A percentile compares a stretch with the other conserved stretches of the same genome.
phyloP scores from a whole-genome alignment of 1,140 invertebrate species.

The Aphidius ervi region DNA sequence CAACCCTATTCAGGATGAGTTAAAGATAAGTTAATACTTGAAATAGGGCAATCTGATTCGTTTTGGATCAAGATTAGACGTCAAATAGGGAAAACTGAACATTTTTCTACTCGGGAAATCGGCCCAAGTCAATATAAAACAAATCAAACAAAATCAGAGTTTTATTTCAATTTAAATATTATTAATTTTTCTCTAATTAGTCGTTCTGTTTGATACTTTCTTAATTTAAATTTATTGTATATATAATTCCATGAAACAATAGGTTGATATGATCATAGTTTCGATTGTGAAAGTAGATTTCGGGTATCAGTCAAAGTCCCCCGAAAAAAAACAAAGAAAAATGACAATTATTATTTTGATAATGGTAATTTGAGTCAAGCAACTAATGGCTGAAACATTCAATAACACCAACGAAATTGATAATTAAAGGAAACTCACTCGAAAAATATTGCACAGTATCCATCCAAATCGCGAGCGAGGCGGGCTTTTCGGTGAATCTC shows the following conservation, averaged over 20 bases:
- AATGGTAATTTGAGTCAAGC: neutral
- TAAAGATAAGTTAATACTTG: too few relatives aligned
- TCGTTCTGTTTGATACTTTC: too few relatives aligned
- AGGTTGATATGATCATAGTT: slow-evolving; percentile 18
- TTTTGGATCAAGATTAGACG: too few relatives aligned
- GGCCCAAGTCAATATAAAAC: too few relatives aligned
- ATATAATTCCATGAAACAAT: slow-evolving; percentile 19
- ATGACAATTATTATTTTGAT: neutral
- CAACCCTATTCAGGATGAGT: too few relatives aligned
- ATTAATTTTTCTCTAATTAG: too few relatives aligned
- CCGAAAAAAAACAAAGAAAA: slow-evolving; percentile 12
- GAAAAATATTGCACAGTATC: slow-evolving; percentile 55
- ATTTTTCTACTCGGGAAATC: too few relatives aligned
- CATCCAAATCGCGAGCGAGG: slow-evolving; percentile 44
- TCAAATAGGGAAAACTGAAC: too few relatives aligned
- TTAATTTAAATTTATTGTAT: neutral
- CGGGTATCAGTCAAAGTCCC: slow-evolving; percentile 9
- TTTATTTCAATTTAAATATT: too few relatives aligned
- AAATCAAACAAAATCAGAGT: too few relatives aligned
- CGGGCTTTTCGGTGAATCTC: slow-evolving; percentile 24
- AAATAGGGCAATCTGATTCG: too few relatives aligned
- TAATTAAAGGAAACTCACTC: slow-evolving; percentile 44
- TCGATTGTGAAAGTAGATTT: slow-evolving; percentile 19
- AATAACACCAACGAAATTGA: neutral
- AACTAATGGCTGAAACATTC: neutral